These are phyloP conservation scores for Suricata suricatta DNA, from an alignment of 2,113 vertebrate genomes.

Conservation along the genomic window DNA sequence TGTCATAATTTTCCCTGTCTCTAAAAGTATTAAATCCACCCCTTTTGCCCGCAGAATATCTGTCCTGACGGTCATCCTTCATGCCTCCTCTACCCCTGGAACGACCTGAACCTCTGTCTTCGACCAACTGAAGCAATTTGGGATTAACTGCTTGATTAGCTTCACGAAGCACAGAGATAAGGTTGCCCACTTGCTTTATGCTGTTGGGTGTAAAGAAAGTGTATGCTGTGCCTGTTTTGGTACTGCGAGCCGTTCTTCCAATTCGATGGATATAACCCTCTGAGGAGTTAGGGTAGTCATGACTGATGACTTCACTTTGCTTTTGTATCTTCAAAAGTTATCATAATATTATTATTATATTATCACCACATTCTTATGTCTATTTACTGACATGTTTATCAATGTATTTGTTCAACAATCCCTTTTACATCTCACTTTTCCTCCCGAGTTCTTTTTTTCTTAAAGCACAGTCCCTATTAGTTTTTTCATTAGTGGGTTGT, in stretches of 20 bases:
- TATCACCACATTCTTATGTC: not conserved
- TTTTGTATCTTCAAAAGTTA: not conserved
- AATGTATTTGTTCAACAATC: not conserved
- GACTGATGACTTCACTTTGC: slow-evolving; percentile 94
- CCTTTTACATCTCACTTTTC: not conserved
- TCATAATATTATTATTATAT: not conserved
- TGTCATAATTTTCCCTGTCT: too few relatives aligned
- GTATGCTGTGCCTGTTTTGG: slow-evolving; percentile 93
- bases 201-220: too few relatives aligned
- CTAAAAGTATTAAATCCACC: too few relatives aligned
- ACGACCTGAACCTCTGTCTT: too few relatives aligned
- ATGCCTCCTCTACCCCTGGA: too few relatives aligned
- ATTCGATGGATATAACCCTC: slow-evolving; percentile 99
- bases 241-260: slow-evolving; percentile 99
- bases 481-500: not conserved
- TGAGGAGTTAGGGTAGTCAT: slow-evolving; percentile 99
- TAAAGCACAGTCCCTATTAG: not conserved
- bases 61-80: too few relatives aligned
- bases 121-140: too few relatives aligned
- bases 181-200: too few relatives aligned
- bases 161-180: too few relatives aligned
- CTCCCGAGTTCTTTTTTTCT: not conserved
- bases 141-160: too few relatives aligned
- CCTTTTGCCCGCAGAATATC: too few relatives aligned
- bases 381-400: not conserved